Evolutionary conservation across 2,113 vertebrate genomes (phyloP), one percentile per base, ranked within the genome.

Genomic region (Leucopsar rothschildi): DNA sequence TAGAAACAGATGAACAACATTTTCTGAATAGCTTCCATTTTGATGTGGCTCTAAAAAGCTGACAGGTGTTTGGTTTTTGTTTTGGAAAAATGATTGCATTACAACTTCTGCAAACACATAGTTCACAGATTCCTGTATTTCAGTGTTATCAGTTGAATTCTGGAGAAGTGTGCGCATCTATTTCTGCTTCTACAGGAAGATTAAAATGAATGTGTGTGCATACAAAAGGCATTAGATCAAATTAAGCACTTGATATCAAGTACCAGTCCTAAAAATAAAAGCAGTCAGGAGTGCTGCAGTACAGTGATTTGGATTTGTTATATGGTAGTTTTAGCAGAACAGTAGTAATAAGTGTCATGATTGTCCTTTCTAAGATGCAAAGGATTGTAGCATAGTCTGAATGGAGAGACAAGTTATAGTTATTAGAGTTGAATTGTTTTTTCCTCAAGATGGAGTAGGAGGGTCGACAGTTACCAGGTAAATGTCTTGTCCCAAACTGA

Each of bases 11-110:
- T 85, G 25, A 80, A 90, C 15, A 60, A 6, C 57, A 83, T 75
- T 80, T 75, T 85, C 79, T 93, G 75, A 95, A 77, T 78, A 72
- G 53, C 44, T 93, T 91, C n/a, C 35, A 49, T 77, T 93, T 88
- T 78, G 47, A 76, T 72, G 50, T 86, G 39, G 35, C 42, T 73
- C 28, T 59, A 77, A 82, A 93, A 95, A 66, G 23, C 59, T 85
- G 83, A 17, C 39, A 59, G 50, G 49, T 81, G 40, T 80, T 66
- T 80, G 27, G 40, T 4, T 68, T 66, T 68, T 47, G 77, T 66
- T 63, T 68, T 52, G 19, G 9, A 47, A 86, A 86, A 93, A 31
- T 12, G 55, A 59, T 44, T 82, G 53, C 27, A 44, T 79, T 82
- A 19, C n/a, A 88, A 77, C 45, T 87, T 80, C 35, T 84, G 68